Evolutionary conservation across 1,140 invertebrate genomes (phyloP).

Genomic region (Panagrolaimus sp.): DNA sequence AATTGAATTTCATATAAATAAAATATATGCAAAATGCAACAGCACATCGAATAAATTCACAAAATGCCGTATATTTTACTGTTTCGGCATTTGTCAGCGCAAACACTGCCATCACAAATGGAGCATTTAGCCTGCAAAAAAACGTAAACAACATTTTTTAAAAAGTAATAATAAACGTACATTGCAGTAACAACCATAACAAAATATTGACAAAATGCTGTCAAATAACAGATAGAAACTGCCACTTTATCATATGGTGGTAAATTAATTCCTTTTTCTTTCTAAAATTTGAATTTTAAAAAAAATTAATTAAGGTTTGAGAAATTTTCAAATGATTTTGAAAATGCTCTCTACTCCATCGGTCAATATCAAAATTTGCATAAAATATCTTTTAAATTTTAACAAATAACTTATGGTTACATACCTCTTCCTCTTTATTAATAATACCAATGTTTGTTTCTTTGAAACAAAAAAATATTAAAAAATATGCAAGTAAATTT

Average conservation of each 20-base stretch:
- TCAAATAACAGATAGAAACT: slow-evolving; percentile 38
- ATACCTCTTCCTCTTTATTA: no score
- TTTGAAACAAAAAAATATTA: not conserved
- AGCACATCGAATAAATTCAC: slow-evolving; percentile 22
- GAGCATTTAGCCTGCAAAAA: slow-evolving; percentile 18
- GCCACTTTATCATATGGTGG: slow-evolving; percentile 38
- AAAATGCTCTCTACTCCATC: no score
- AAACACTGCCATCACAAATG: slow-evolving; percentile 43
- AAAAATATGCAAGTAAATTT: not conserved
- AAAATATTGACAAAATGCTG: slow-evolving; percentile 42
- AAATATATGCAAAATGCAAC: slow-evolving; percentile 27
- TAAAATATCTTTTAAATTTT: no score
- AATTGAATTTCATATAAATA: slow-evolving; percentile 33
- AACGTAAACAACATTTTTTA: no score
- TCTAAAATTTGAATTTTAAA: slow-evolving; percentile 12
- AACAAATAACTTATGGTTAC: no score
- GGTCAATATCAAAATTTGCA: no score
- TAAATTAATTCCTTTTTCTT: slow-evolving; percentile 20
- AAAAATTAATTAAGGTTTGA: no score
- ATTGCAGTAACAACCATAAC: slow-evolving; percentile 25
- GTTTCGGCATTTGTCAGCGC: slow-evolving; percentile 23
- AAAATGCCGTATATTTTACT: slow-evolving; percentile 5
- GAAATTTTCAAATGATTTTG: no score
- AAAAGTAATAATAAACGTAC: no score
- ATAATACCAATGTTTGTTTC: slow-evolving; percentile 4